A percentile compares a stretch with the other conserved stretches of the same genome.
Conservation (phyloP, 2,797 vertebrate genomes). For the Anisognathus igniventris region DNA sequence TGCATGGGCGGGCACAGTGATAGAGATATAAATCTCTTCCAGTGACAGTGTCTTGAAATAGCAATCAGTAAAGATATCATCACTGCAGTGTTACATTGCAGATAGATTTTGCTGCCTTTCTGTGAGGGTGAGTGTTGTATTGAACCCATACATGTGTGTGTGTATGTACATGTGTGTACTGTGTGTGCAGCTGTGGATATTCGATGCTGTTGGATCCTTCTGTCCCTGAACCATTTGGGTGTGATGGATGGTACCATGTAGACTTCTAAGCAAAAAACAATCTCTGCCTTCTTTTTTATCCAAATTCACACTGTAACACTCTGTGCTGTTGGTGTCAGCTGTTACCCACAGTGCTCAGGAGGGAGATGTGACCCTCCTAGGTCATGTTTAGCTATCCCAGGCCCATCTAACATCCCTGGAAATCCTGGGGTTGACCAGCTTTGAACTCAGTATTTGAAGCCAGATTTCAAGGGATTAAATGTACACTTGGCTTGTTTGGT, state of each 20-base stretch:
- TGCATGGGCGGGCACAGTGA: not conserved
- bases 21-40: not conserved
- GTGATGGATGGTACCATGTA: not conserved
- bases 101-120: not conserved
- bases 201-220: not conserved
- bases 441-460: not conserved
- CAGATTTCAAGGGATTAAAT: not conserved
- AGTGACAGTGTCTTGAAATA: constrained; percentile 1
- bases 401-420: not conserved
- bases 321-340: fast-evolving
- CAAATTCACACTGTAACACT: not conserved
- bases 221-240: not conserved
- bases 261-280: not conserved
- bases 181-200: not conserved
- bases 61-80: not conserved
- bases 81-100: not conserved
- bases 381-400: not conserved
- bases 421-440: not conserved
- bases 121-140: not conserved
- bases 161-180: not conserved
- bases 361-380: not conserved
- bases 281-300: not conserved
- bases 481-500: not conserved
- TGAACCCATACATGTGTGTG: not conserved
- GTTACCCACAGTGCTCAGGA: not conserved